Evolutionary conservation across 2,113 vertebrate genomes (phyloP).

Genomic region (Loxodonta africana): DNA sequence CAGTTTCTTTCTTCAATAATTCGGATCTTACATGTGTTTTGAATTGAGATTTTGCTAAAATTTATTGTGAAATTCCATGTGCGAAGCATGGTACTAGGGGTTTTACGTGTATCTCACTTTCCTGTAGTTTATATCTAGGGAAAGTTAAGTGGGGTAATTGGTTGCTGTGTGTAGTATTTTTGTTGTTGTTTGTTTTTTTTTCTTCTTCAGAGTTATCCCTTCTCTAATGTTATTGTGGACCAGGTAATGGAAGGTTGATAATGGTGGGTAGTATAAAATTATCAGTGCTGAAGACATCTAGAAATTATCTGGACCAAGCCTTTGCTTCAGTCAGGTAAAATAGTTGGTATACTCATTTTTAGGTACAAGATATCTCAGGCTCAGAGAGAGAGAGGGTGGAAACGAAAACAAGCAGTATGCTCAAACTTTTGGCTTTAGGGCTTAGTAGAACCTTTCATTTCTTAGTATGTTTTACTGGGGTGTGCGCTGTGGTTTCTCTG

Average conservation of each 20-base stretch:
- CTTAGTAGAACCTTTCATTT: slow-evolving; percentile 23
- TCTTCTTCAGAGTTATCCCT: slow-evolving; percentile 26
- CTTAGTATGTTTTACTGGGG: neutral
- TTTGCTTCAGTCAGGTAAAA: slow-evolving; percentile 1
- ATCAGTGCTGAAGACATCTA: neutral
- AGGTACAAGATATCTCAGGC: neutral
- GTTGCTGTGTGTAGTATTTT: neutral
- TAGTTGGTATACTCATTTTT: slow-evolving; percentile 12
- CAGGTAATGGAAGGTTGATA: neutral
- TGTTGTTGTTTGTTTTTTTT: neutral
- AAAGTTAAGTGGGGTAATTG: neutral
- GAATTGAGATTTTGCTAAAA: slow-evolving; percentile 21
- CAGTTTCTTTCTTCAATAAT: slow-evolving; percentile 16
- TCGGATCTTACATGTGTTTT: slow-evolving; percentile 35
- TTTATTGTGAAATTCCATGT: neutral
- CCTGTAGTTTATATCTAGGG: neutral
- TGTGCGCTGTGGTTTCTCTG: neutral
- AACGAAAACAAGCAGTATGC: neutral
- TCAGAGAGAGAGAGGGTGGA: neutral
- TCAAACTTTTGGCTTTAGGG: slow-evolving; percentile 4
- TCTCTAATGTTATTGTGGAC: slow-evolving; percentile 59
- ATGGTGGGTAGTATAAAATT: neutral
- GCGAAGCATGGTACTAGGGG: neutral
- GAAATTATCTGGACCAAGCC: neutral
- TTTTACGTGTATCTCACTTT: slow-evolving; percentile 42